Evolutionary conservation across 2,888 invertebrate genomes (phyloP).

Genomic region (Empis livida): DNA sequence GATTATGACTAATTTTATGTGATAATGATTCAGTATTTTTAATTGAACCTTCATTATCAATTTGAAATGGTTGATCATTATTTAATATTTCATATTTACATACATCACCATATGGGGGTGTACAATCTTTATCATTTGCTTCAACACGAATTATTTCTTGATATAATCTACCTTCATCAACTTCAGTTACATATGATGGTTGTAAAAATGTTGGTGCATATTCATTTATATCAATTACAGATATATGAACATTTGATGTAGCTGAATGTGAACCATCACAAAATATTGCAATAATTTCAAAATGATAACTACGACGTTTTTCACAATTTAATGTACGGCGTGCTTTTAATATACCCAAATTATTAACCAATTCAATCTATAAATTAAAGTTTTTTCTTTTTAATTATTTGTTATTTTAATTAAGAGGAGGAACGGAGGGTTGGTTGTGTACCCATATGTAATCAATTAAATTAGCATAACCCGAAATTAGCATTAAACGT

Average conservation of each 20-base stretch:
- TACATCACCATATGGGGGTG: constrained; percentile 85
- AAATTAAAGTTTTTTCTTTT: constrained; percentile 15
- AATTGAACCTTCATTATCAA: constrained; percentile 88
- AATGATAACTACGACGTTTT: constrained; percentile 87
- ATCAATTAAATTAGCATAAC: background rate
- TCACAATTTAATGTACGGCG: constrained; percentile 82
- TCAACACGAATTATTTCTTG: constrained; percentile 83
- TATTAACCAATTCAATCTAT: constrained; percentile 57
- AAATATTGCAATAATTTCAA: constrained; percentile 87
- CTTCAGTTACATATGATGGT: constrained; percentile 75
- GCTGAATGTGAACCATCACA: constrained; percentile 78
- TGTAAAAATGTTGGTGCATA: constrained; percentile 86
- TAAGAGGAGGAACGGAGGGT: background rate
- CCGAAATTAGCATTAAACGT: background rate
- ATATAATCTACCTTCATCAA: constrained; percentile 79
- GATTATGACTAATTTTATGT: constrained; percentile 86
- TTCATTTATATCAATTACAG: constrained; percentile 92
- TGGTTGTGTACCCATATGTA: background rate
- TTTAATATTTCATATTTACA: constrained; percentile 96
- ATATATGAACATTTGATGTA: constrained; percentile 86
- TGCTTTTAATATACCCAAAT: constrained; percentile 69
- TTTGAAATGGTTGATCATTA: constrained; percentile 77
- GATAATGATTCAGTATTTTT: constrained; percentile 88
- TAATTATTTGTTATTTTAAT: background rate
- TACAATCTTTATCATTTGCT: constrained; percentile 88